Evolutionary conservation across 2,797 vertebrate species (phyloP), one percentile per base, ranked within the genome.

Genomic region (Microctenopoma steveboyesi): DNA sequence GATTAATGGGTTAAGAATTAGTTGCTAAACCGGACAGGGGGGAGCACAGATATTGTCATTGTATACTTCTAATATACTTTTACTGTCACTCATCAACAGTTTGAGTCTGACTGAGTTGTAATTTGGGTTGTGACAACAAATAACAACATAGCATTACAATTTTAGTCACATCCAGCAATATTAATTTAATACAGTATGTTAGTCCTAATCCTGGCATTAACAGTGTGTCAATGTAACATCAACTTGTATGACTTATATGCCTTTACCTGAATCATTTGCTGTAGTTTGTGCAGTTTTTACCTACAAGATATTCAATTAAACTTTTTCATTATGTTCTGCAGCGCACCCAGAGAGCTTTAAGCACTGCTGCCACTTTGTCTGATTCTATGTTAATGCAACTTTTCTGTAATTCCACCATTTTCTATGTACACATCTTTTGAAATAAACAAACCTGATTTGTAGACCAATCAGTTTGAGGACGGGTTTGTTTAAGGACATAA

Each of bases 401-500:
- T 15, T 37, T 58, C 18, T 28, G 3, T 39, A 35, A 13, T n/a
- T 42, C 2, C 14, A 4, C 74, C 15, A 16, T 54, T 67, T 58
- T 57, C 39, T 51, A 33, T 50, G 30, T 50, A 6, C 18, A 56
- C 28, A 57, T 75, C 53, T 70, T 64, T 70, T 64, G 50, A n/a
- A 33, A 47, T 57, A 33, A 76, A 56, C 48, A 13, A 42, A 54
- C 11, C 39, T 52, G 65, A 69, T 81, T 37, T 60, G 13, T 60
- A 56, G 59, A 66, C 3, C 0, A 62, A 64, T 74, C 70, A 81
- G 55, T 78, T 67, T 73, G 80, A 81, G 85, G 76, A 83, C 82
- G 73, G 50, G 74, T 83, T 79, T 78, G 73, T 74, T 81, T 50
- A 47, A 63, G 75, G 68, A 69, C 67, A 79, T 73, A 64, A 85